Evolutionary conservation across 2,113 vertebrate genomes (phyloP), one percentile per base, ranked within the genome.

Genomic region (rat (Rattus norvegicus)): DNA sequence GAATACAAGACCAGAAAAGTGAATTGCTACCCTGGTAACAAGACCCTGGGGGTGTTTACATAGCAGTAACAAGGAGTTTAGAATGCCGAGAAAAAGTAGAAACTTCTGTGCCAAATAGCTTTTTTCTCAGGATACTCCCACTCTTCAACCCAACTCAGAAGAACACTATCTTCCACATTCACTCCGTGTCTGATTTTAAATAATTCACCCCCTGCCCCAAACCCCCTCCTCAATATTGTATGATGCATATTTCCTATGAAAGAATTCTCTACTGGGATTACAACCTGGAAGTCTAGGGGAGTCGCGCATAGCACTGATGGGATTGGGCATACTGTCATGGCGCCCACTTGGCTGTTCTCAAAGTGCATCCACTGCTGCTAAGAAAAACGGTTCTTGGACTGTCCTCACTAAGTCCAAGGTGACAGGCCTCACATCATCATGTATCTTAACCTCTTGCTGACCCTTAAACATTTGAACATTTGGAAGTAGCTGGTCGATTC

Each of bases 281-380:
- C 16, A 24, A 39, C 36, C 54, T 8, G 47, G 12, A 7, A 43
- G 33, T 4, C 87, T 43, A 47, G 16, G 13, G 30, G 72, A 52
- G 43, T 70, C 47, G n/a, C n/a, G 13, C 43, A 43, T 6, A 12
- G 36, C 36, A 56, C 12, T 2, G 30, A 24, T 14, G 24, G 7
- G 24, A 14, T 4, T 24, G 69, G 72, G 11, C 4, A 2, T 52
- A 13, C 10, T 0, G 26, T 22, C 24, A 2, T 33, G 2, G 7
- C 26, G 20, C 39, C n/a, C 2, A 14, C 4, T 5, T 56, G 36
- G 1, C 28, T 70, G 52, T 61, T 69, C 72, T 65, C 72, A n/a
- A 24, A 56, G 56, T 12, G 30, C 2, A 24, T 14, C 22, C 2
- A 65, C 24, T 20, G 11, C 43, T 9, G 43, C 26, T 14, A 33